A percentile compares a stretch with the other conserved stretches of the same genome.
Evolutionary conservation across 2,797 vertebrate genomes (phyloP).

Genomic region (Pteropus rufus): DNA sequence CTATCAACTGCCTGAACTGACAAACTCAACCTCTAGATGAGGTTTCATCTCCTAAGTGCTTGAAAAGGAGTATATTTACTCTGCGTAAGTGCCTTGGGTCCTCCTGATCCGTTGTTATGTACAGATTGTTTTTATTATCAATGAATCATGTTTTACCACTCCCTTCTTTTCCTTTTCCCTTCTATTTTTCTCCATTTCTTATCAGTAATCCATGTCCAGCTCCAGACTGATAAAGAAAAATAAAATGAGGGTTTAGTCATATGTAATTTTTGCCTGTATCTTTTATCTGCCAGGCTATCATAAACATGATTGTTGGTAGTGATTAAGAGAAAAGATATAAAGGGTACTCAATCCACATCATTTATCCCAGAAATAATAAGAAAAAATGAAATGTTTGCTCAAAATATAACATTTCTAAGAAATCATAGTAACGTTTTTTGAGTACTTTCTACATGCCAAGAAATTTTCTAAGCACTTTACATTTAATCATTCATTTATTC

Average conservation of each 20-base stretch:
- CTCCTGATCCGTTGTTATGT: slow-evolving; percentile 85
- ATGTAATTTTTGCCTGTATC: background rate
- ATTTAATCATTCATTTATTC: background rate
- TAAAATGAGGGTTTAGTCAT: background rate
- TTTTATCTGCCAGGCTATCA: accelerated
- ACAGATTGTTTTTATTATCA: slow-evolving; percentile 78
- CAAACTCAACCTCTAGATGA: slow-evolving; percentile 56
- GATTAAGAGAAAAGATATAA: background rate
- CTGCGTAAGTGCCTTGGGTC: slow-evolving; percentile 83
- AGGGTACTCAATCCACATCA: accelerated
- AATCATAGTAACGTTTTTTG: background rate
- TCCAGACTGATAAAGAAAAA: slow-evolving; percentile 54
- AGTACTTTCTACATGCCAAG: background rate
- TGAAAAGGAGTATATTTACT: slow-evolving; percentile 89
- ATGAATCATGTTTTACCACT: slow-evolving; percentile 75
- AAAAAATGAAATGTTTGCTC: background rate
- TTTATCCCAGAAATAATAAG: background rate
- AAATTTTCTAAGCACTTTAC: background rate
- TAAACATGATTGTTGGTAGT: background rate
- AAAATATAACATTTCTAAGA: slow-evolving; percentile 9
- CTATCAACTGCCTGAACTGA: background rate
- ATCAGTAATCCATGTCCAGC: slow-evolving; percentile 51
- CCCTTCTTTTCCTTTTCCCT: slow-evolving; percentile 53
- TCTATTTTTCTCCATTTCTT: background rate
- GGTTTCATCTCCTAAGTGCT: slow-evolving; percentile 80